Percentiles rank a stretch among this genome's conserved stretches.
Evolutionary conservation across 1,140 invertebrate genomes (phyloP).

Genomic region (Colletes gigas): DNA sequence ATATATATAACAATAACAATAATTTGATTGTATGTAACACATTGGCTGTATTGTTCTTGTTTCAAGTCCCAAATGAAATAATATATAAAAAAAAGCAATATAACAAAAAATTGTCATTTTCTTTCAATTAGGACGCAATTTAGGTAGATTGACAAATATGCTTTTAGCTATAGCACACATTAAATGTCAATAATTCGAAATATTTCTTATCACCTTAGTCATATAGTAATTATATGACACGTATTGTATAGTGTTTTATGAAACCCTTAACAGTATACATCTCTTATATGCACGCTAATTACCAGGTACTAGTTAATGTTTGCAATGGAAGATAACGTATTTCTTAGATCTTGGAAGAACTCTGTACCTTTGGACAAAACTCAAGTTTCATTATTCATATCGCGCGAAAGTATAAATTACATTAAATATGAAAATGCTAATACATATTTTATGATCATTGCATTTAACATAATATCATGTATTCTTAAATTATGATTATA

Average conservation of each 20-base stretch:
- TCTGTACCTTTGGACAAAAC: constrained; percentile 29
- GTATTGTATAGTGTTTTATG: constrained; percentile 14
- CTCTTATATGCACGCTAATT: constrained; percentile 21
- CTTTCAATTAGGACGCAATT: not conserved
- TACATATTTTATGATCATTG: not conserved
- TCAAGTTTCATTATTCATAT: not conserved
- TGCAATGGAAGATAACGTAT: constrained; percentile 20
- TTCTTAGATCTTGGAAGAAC: not conserved
- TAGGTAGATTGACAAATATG: not conserved
- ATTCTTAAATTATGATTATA: constrained; percentile 14
- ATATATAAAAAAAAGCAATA: not conserved
- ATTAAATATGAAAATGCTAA: constrained; percentile 3
- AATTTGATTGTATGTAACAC: not conserved
- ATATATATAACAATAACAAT: constrained; percentile 17
- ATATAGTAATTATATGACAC: constrained; percentile 23
- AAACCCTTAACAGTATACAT: constrained; percentile 26
- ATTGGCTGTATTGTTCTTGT: not conserved
- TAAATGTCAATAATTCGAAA: constrained; percentile 24
- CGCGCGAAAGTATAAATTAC: not conserved
- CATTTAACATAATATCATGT: constrained; percentile 6
- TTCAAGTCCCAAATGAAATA: not conserved
- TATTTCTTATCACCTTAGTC: constrained; percentile 21
- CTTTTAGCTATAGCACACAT: constrained; percentile 7
- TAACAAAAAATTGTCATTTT: not conserved
- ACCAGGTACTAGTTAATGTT: constrained; percentile 47